Evolutionary conservation across 2,113 vertebrate species (phyloP).

Genomic region (Acanthochromis polyacanthus): DNA sequence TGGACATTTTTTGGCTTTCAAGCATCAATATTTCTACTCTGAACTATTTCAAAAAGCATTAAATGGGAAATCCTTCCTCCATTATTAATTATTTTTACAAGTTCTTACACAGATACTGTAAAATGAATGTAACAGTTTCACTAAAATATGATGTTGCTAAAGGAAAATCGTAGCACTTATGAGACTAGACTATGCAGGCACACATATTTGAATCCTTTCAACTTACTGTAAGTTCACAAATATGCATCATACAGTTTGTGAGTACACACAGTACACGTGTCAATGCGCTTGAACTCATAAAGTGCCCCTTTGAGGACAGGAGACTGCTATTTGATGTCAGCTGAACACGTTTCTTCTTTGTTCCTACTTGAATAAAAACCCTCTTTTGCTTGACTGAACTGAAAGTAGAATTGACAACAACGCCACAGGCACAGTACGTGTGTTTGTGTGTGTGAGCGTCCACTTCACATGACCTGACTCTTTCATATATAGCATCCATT

Average conservation of each 20-base stretch:
- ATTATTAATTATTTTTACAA: neutral
- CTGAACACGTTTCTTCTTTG: slow-evolving; percentile 16
- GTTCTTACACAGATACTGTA: neutral
- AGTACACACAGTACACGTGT: slow-evolving; percentile 8
- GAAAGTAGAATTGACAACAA: slow-evolving; percentile 52
- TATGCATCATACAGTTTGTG: neutral
- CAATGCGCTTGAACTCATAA: slow-evolving; percentile 21
- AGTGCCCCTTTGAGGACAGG: neutral
- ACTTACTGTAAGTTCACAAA: neutral
- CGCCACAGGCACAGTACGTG: slow-evolving; percentile 46
- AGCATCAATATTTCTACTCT: neutral
- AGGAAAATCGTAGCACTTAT: too few species aligned
- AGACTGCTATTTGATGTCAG: slow-evolving; percentile 19
- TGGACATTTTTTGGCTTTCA: neutral
- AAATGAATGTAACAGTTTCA: too few species aligned
- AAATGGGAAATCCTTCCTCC: neutral
- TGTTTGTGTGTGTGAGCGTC: neutral
- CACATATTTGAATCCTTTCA: neutral
- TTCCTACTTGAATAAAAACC: slow-evolving; percentile 63
- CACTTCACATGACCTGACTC: slow-evolving; percentile 10
- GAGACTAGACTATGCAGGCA: neutral
- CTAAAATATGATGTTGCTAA: too few species aligned
- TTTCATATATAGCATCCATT: slow-evolving; percentile 6
- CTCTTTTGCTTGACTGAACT: slow-evolving; percentile 71
- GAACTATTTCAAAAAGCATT: neutral